These are phyloP conservation scores for Pempheris klunzingeri DNA, from an alignment of 2,797 vertebrate species.

Conservation along the genomic window DNA sequence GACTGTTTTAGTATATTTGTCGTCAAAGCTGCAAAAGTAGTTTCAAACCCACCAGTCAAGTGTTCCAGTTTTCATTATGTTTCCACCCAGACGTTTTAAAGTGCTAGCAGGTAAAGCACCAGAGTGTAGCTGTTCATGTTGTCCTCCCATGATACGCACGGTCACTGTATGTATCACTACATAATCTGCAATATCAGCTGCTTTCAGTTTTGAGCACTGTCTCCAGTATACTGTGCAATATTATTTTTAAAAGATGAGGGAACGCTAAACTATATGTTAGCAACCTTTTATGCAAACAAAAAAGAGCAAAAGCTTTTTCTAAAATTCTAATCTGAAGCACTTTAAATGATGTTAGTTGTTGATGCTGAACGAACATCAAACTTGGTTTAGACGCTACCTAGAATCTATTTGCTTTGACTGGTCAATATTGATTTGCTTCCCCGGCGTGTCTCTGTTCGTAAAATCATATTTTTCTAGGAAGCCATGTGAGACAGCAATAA, in stretches of 20 bases:
- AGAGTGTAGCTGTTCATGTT: conserved; percentile 25
- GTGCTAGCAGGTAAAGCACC: conserved; percentile 14
- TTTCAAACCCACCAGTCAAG: conserved; percentile 13
- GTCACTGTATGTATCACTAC: conserved; percentile 37
- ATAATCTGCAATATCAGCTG: conserved; percentile 39
- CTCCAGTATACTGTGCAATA: conserved; percentile 62
- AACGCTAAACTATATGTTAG: conserved; percentile 44
- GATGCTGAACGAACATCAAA: conserved; percentile 50
- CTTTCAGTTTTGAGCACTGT: conserved; percentile 43
- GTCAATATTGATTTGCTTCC: conserved; percentile 26
- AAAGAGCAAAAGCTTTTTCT: conserved; percentile 47
- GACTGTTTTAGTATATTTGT: conserved; percentile 9
- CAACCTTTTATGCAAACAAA: conserved; percentile 68
- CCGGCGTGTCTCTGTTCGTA: conserved; percentile 25
- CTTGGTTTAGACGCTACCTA: conserved; percentile 37
- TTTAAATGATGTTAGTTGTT: conserved; percentile 68
- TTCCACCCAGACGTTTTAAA: conserved; percentile 19
- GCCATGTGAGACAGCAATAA: conserved; percentile 47
- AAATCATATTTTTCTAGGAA: conserved; percentile 30
- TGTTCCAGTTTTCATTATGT: conserved; percentile 17
- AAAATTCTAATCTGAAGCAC: conserved; percentile 70
- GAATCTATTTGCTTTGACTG: conserved; percentile 28
- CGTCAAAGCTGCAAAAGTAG: background rate
- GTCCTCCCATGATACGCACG: conserved; percentile 26
- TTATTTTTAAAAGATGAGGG: conserved; percentile 45